Percentiles rank a stretch among this genome's conserved stretches.
Conservation (phyloP, 2,113 vertebrate species). For the Egretta garzetta region DNA sequence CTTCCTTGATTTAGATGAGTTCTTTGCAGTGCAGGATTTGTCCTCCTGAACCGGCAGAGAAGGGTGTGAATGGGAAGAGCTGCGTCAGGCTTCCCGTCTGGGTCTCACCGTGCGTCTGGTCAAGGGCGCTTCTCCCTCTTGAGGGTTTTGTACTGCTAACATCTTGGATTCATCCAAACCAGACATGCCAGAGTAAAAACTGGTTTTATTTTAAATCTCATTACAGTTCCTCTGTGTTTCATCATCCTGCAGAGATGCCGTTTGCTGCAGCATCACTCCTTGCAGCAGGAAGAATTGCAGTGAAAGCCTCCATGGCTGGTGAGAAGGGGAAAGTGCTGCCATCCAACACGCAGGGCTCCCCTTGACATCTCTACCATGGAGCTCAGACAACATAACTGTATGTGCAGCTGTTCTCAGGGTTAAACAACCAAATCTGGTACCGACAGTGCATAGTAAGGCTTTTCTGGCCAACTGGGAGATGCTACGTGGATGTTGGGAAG, state of each 20-base stretch:
- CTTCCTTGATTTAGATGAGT: not conserved
- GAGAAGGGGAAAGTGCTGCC: not conserved
- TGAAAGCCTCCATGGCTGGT: not conserved
- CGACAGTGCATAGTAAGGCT: rapidly evolving
- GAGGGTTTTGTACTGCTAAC: not conserved
- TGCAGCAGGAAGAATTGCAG: constrained; percentile 27
- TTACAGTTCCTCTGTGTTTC: constrained; percentile 52
- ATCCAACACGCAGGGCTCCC: not conserved
- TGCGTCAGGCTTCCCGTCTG: not conserved
- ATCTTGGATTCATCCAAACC: not conserved
- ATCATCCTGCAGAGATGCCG: constrained; percentile 22
- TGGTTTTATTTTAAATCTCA: constrained; percentile 40
- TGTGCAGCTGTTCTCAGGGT: not conserved
- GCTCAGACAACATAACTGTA: not conserved
- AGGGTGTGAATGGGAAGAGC: not conserved
- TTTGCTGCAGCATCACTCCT: constrained; percentile 8
- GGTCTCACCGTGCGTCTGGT: rapidly evolving
- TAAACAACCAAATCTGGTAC: not conserved
- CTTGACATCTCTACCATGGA: rapidly evolving
- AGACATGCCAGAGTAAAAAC: constrained; percentile 36
- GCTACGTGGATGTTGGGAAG: not conserved
- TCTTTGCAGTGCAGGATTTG: not conserved
- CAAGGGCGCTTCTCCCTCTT: not conserved
- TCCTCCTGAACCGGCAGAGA: not conserved
- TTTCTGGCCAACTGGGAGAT: not conserved